These are phyloP conservation scores for Phalanger gymnotis DNA, from an alignment of 2,797 vertebrate species.

Conservation along the genomic window DNA sequence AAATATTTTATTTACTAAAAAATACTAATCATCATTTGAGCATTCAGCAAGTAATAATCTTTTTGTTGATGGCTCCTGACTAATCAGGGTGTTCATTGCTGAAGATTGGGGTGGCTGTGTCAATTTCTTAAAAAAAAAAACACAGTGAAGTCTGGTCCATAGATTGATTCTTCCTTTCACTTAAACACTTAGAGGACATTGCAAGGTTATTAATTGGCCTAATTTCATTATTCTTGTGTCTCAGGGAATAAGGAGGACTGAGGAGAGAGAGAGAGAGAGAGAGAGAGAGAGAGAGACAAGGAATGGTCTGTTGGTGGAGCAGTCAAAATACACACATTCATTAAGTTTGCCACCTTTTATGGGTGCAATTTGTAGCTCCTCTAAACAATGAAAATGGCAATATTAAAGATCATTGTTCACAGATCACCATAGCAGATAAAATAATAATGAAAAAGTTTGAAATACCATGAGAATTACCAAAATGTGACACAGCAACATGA, in stretches of 20 bases:
- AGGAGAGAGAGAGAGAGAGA: not conserved
- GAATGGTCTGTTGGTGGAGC: too few species aligned
- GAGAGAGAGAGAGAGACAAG: not conserved
- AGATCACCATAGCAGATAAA: not conserved
- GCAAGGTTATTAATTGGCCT: not conserved
- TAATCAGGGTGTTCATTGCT: not conserved
- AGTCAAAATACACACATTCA: not conserved
- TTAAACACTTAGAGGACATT: not conserved
- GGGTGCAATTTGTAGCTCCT: not conserved
- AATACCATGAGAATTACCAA: too few species aligned
- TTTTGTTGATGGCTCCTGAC: too few species aligned
- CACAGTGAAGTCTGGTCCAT: not conserved
- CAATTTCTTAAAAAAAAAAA: not conserved
- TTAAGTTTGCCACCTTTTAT: not conserved
- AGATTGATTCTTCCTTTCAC: not conserved
- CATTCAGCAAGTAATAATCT: not conserved
- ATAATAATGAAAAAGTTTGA: too few species aligned
- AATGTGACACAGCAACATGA: too few species aligned
- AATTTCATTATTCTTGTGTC: not conserved
- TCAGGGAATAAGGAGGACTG: not conserved
- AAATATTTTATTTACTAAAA: not conserved
- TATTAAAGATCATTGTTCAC: not conserved
- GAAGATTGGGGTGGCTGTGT: rapidly evolving
- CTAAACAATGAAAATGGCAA: not conserved
- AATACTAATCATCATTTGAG: not conserved